These are phyloP conservation scores for Chionodraco myersi DNA, from an alignment of 2,113 vertebrate genomes.

Conservation along the genomic window DNA sequence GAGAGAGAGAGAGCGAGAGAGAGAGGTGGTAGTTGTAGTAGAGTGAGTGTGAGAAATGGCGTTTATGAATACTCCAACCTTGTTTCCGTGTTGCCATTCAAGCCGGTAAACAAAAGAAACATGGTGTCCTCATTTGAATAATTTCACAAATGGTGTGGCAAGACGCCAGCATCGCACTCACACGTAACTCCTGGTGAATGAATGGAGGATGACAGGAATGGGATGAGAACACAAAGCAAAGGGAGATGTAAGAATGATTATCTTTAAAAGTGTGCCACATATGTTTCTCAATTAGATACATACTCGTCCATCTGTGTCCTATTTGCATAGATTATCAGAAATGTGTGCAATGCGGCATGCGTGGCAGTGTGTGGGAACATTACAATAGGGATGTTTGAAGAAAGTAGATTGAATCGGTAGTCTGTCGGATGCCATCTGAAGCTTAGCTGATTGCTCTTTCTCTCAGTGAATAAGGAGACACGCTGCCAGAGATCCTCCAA, in stretches of 20 bases:
- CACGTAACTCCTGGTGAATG: slow-evolving; percentile 57
- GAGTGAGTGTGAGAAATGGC: slow-evolving; percentile 55
- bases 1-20: neutral
- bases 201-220: slow-evolving; percentile 25
- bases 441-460: slow-evolving; percentile 78
- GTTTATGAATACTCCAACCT: slow-evolving; percentile 77
- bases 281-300: slow-evolving; percentile 63
- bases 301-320: slow-evolving; percentile 72
- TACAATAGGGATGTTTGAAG: slow-evolving; percentile 58
- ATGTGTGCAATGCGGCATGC: slow-evolving; percentile 37
- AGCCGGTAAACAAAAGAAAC: slow-evolving; percentile 76
- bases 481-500: slow-evolving; percentile 56
- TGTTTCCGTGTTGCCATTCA: slow-evolving; percentile 63
- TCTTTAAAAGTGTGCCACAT: slow-evolving; percentile 55
- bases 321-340: slow-evolving; percentile 69
- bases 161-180: slow-evolving; percentile 53
- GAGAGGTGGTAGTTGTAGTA: slow-evolving; percentile 14
- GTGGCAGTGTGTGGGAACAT: slow-evolving; percentile 44
- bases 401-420: slow-evolving; percentile 61
- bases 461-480: slow-evolving; percentile 60
- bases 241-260: slow-evolving; percentile 44
- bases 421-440: slow-evolving; percentile 69
- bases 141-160: slow-evolving; percentile 75
- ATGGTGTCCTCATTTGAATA: slow-evolving; percentile 79
- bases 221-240: neutral